Evolutionary conservation across 2,797 vertebrate species (phyloP).

Genomic region (Falco naumanni): DNA sequence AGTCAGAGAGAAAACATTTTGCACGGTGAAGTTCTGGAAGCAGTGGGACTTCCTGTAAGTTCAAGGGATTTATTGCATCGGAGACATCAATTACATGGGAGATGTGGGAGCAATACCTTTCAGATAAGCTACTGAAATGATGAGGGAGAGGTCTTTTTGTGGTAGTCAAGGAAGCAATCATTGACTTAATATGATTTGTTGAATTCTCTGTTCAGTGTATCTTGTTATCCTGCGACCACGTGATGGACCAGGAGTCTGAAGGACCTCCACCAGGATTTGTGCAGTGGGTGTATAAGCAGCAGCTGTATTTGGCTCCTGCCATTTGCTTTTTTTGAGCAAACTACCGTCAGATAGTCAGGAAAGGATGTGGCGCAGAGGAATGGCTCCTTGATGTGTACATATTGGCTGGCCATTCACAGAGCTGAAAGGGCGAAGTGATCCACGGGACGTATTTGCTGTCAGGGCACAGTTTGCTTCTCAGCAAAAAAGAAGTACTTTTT

Average conservation of each 20-base stretch:
- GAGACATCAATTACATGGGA: neutral
- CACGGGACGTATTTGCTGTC: neutral
- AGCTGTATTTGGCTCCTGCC: neutral
- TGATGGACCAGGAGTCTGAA: neutral
- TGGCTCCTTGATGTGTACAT: accelerated
- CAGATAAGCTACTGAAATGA: neutral
- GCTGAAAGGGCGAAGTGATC: neutral
- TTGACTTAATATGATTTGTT: neutral
- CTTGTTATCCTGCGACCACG: neutral
- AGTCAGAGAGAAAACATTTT: neutral
- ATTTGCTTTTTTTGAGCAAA: neutral
- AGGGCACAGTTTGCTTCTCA: neutral
- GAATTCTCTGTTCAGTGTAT: neutral
- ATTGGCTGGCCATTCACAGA: neutral
- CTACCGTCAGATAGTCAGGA: neutral
- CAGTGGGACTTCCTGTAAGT: neutral
- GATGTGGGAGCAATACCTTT: neutral
- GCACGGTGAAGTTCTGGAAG: neutral
- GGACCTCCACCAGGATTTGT: neutral
- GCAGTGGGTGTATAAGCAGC: neutral
- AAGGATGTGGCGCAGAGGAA: neutral
- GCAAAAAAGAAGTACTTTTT: neutral
- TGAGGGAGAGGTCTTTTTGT: neutral
- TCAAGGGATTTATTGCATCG: neutral
- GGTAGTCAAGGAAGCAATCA: neutral